Base-by-base conservation (phyloP, 2,113 vertebrate species). In the Tauraco erythrolophus region DNA sequence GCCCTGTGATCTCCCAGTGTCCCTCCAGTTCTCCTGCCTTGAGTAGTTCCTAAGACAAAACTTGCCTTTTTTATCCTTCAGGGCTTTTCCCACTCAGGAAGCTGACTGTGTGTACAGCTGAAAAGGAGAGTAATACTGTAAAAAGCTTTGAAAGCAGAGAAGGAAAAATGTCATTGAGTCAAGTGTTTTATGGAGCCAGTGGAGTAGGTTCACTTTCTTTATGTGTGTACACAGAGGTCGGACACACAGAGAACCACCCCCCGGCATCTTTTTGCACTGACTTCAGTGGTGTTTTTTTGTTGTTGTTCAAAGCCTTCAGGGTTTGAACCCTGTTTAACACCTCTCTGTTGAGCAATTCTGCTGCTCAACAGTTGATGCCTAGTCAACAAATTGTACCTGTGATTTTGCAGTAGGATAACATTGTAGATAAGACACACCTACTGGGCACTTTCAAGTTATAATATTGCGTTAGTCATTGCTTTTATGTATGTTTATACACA, bases 361-460 rank as follows among this genome's bases (percentile, higher is more conserved):
- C 83, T 65, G 84, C 48, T 92, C 39, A 56, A 50, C 64, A 71
- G 22, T 65, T 3, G 14, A 71, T 88, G 84, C 53, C 53, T 97
- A 91, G 65, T 95, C 95, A 97, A 94, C 92, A 95, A 94, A 97
- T 94, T 91, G 84, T 87, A 57, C 53, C 65, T 92, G 48, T 89
- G 89, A 89, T 96, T 96, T 96, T 95, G 50, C 57, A 94, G 91
- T 53, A 68, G 80, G 91, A 96, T 95, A 95, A 92, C 92, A 60
- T 19, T 94, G 77, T 79, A 95, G 97, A 97, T 97, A 96, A 97
- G 97, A 95, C 92, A 92, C 96, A 95, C 97, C 96, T 95, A 97
- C 80, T 94, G 95, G 89, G 84, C 69, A 91, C 96, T 97, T 97
- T 97, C 91, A 97, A 95, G 91, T 91, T 97, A 72, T 84, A 94